Evolutionary conservation across 2,113 vertebrate genomes (phyloP), one percentile per base, ranked within the genome.

Genomic region (Cisticola juncidis): DNA sequence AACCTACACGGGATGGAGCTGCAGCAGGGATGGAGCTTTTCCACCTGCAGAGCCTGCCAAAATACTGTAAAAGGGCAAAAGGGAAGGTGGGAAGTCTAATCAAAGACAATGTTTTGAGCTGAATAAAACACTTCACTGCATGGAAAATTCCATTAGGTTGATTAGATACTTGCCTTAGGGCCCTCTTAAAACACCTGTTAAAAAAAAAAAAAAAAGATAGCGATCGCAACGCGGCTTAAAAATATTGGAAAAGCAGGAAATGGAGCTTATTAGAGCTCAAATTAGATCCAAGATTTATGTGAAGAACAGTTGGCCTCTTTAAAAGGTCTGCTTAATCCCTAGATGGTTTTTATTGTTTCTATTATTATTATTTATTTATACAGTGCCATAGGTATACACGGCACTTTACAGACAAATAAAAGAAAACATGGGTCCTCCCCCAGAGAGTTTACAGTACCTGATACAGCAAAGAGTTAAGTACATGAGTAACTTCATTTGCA

Each of bases 351-450:
- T 96, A 96, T 81, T 92, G 92, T 94, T 96, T 96, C 88, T 96
- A 90, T 95, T 95, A 93, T 96, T 96, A 84, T 96, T 97, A 96
- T 95, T 96, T 96, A 95, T 94, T 96, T 96, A 86, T 96, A 74
- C 79, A 81, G 76, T 93, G 65, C 85, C 69, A 96, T 86, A 92
- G 93, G 88, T 95, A 88, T 96, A 96, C 80, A 86, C 61, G n/a
- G 92, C 48, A 84, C 93, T 97, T 97, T 97, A 95, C 93, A 94
- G 94, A 96, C 96, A 93, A 95, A 97, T 96, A 94, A 97, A 97
- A 93, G 87, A 81, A 94, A 74, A 60, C 58, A 56, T 5, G 60
- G 88, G 69, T 90, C 88, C 88, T 93, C 79, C 76, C 90, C 90
- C 64, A 95, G 85, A 93, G 88, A 81, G 88, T 94, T 96, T 92